Evolutionary conservation across 2,888 invertebrate genomes (phyloP), one percentile per base, ranked within the genome.

Genomic region (Oligia strigilis): DNA sequence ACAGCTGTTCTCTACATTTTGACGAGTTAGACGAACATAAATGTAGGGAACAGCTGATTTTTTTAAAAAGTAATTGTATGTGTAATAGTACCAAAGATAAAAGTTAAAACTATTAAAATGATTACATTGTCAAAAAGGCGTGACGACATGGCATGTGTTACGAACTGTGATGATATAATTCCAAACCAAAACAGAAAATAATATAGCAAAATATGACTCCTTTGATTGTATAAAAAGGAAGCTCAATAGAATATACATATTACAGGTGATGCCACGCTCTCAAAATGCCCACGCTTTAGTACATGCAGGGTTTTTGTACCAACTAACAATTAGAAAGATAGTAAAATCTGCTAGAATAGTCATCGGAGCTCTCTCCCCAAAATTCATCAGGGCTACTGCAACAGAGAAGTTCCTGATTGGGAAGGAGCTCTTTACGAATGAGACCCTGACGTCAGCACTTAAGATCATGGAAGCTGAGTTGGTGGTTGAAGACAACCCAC

Each of bases 221-320:
- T 69, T 49, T 49, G 46, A 49, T 13, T 49, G 13, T 70, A 4
- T 49, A 49, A 29, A 29, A 29, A 19, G 46, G 9, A 46, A 49
- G n/a, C 3, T n/a, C 23, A 52, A 52, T 19, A 23, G 13, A 23
- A 19, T 23, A n/a, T 60, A 60, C 23, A n/a, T 14, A 72, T 58
- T 58, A 40, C 90, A 98, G 98, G 97, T 98, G 72, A 98, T 98
- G 97, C 98, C 98, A 0, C 95, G 98, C 80, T 97, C 98, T 1
- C 98, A 98, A 95, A 98, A 98, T 90, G 98, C 98, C 0, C 98
- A 98, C 89, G 98, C 98, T 0, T 97, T 98, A 79, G 98, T 98
- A 0, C 98, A 98, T 90, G 98, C 98, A 23, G 98, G 98, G 13
- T 98, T 98, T 91, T 92, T 98, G 0, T 97, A 98, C 73, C 91